Evolutionary conservation across 2,888 invertebrate genomes (phyloP), one percentile per base, ranked within the genome.

Genomic region (Diarsia dahlii): DNA sequence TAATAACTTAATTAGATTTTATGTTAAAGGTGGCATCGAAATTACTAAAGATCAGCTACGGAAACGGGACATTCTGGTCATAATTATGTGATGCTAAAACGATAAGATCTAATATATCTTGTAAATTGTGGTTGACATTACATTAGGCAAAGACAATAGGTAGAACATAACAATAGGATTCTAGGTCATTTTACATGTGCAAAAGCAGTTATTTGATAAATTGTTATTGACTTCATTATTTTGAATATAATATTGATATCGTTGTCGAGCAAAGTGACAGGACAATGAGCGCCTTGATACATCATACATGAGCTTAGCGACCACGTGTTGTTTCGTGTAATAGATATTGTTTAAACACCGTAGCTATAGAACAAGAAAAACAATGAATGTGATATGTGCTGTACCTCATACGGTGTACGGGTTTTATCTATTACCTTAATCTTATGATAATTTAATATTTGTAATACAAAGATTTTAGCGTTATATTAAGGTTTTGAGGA

Each of bases 251-350:
- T 90, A 92, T 91, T 90, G 89, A 92, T 92, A 90, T 88, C 82
- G 86, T 84, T 89, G 88, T 87, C 86, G 84, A 80, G 80, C 69
- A 70, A 86, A 87, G 71, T 90, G 93, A 93, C 93, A 92, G 89
- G 82, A 93, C 92, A 92, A 92, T 92, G 88, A 88, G 80, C 81
- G 80, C 82, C 78, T 87, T 84, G 82, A 90, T 89, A 85, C 87
- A 88, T 89, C 87, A 89, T 84, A 84, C 86, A 87, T 84, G 83
- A 86, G 82, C 78, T 78, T 78, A 74, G 73, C 77, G 86, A 89
- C 88, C 89, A 86, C 85, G 88, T 87, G 86, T 88, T 82, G 87
- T 84, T 83, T 77, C 66, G 65, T 88, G 87, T 89, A 87, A 83
- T 72, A 84, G 84, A 85, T 87, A 88, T 85, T 84, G 80, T 78